Base-by-base conservation (phyloP, 2,113 vertebrate species). In the Patagioenas fasciata region DNA sequence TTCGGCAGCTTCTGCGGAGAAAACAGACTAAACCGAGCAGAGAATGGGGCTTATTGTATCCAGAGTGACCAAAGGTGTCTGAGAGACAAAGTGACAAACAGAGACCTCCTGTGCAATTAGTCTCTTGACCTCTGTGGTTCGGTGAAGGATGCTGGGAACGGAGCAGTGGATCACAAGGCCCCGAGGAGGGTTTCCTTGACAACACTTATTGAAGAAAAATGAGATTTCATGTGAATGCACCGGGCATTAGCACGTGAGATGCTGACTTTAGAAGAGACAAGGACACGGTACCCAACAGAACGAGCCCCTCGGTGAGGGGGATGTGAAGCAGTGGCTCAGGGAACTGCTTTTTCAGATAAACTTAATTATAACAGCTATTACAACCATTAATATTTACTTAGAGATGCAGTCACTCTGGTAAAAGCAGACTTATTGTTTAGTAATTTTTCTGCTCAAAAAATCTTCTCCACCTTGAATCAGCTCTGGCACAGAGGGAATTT, bases 111-210 rank as follows among this genome's bases (percentile, higher is more conserved):
- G 90, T 71, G 93, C 95, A 95, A 96, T 97, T 95, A 96, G 89
- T 94, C 93, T 62, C 86, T 80, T 97, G 97, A 96, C 97, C 97
- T 96, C 92, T 48, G 79, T 11, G 82, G 31, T 10, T 74, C 21
- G 16, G 57, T 5, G 38, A 81, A 81, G 77, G 87, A 64, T 75
- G 93, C 86, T 82, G 95, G 95, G 74, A 89, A 79, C 23, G 61
- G 96, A 83, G 92, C 71, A 73, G 80, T 60, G 89, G 65, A 85
- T 89, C 91, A 78, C 78, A 79, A 82, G 88, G 94, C 96, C 89
- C 75, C 17, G 5, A 96, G 94, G 89, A 94, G 95, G 36, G 96
- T 97, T 96, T 97, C 97, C 97, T 93, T 97, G 95, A 93, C 97
- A 96, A 97, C 97, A 89, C 54, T 87, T 87, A 80, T 48, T 60